Base-by-base conservation (phyloP, 2,113 vertebrate genomes). In the Archilochus colubris region DNA sequence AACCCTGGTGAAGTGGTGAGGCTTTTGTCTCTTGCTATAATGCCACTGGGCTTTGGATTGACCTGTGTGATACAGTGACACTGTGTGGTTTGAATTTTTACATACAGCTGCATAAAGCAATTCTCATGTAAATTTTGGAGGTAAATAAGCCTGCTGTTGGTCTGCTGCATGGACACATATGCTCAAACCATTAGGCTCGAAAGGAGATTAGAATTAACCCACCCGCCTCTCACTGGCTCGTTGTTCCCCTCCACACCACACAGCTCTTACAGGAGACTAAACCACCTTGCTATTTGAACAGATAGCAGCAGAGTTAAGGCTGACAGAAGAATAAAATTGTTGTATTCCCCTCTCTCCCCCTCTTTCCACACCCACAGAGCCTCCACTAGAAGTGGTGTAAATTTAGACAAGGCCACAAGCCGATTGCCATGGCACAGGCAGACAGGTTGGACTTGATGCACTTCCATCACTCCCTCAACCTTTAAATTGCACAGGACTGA, bases 91-190 rank as follows among this genome's bases (percentile, higher is more conserved):
- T 96, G 97, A 95, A 97, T 97, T 97, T 98, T 97, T 98, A 98
- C 98, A 98, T 97, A 97, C 98, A 98, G 98, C 97, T 97, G 97
- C 97, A 95, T 97, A 97, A 96, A 97, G 97, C 97, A 96, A 97
- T 98, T 97, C 97, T 97, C 94, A 98, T 98, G 98, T 97, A 97
- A 97, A 98, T 97, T 91, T 92, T 93, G 95, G 97, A 97, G 96
- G 97, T 97, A 97, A 95, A 97, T 92, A 96, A 95, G 97, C 96
- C 95, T 82, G 90, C 95, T 92, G 92, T 97, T 94, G 96, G 92
- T 95, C 97, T 97, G 90, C 95, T 95, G 95, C 97, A 22, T 62
- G 96, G 95, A 96, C 96, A 95, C 95, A 96, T 89, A 95, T 94
- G 86, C 97, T 97, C 95, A 94, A 96, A 96, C 96, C 89, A 96